Conservation (phyloP, 2,797 vertebrate species). For the Hyperoplus immaculatus region DNA sequence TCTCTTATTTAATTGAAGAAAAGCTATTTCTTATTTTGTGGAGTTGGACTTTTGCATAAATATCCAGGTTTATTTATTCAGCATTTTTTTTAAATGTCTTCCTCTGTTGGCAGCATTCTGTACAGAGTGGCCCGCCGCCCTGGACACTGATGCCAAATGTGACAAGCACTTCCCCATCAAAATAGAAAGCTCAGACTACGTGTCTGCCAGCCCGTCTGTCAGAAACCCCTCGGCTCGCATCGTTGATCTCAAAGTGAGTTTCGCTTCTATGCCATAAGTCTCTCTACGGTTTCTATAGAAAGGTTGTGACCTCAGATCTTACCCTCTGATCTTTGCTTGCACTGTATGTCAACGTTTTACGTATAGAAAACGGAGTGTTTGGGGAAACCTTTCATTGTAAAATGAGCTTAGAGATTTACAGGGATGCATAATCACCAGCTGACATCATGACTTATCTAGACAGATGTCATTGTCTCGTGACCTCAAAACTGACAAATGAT, state of each 20-base stretch:
- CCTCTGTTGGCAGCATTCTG: constrained; percentile 90
- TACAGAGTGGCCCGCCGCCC: constrained; percentile 93
- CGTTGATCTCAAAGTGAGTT: constrained; percentile 90
- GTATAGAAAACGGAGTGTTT: constrained; percentile 21
- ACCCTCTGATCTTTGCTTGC: neutral
- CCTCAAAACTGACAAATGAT: constrained; percentile 46
- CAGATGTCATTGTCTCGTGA: constrained; percentile 45
- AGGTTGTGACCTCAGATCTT: neutral
- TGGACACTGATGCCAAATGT: constrained; percentile 90
- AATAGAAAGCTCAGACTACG: constrained; percentile 87
- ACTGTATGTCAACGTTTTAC: neutral
- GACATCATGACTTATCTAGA: constrained; percentile 51
- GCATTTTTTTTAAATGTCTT: neutral
- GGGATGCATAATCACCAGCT: constrained; percentile 43
- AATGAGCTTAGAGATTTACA: constrained; percentile 66
- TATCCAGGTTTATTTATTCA: neutral
- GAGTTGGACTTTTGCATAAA: neutral
- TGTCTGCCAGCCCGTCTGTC: constrained; percentile 90
- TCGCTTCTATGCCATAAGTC: fast-evolving
- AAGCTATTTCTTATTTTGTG: neutral
- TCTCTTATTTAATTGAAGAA: neutral
- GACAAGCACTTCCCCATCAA: constrained; percentile 91
- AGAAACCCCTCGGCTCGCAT: constrained; percentile 91
- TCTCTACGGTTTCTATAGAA: neutral
- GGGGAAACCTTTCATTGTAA: constrained; percentile 24